Evolutionary conservation across 2,113 vertebrate species (phyloP).

Genomic region (Antigone vipio): DNA sequence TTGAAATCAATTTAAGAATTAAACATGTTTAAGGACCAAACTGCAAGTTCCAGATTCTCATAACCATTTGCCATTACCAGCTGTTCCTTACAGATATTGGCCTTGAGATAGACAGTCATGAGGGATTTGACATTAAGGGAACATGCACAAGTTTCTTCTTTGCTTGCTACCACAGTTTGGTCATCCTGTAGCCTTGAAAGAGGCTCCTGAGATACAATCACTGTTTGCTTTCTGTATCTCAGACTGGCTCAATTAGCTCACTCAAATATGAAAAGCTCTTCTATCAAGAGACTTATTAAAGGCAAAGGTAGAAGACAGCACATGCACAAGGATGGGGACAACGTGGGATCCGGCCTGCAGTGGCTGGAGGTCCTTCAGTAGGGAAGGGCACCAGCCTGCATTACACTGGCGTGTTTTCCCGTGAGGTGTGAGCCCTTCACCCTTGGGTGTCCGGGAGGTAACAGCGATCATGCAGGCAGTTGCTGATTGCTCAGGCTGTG

Average conservation of each 20-base stretch:
- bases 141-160: neutral
- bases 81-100: neutral
- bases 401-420: neutral
- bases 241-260: neutral
- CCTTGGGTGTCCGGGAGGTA: neutral
- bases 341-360: neutral
- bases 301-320: neutral
- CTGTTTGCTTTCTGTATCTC: neutral
- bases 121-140: neutral
- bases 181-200: neutral
- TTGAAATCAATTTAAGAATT: neutral
- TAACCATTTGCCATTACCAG: neutral
- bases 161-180: neutral
- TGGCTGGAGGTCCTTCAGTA: neutral
- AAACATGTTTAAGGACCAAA: neutral
- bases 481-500: neutral
- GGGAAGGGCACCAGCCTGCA: neutral
- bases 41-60: neutral
- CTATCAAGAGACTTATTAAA: neutral
- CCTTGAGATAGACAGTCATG: neutral
- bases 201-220: neutral
- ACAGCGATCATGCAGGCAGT: neutral
- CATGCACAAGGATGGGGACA: fast-evolving
- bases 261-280: neutral
- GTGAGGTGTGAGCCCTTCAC: neutral